Evolutionary conservation across 1,140 invertebrate species (phyloP), one percentile per base, ranked within the genome.

Genomic region (Ceratina australensis): DNA sequence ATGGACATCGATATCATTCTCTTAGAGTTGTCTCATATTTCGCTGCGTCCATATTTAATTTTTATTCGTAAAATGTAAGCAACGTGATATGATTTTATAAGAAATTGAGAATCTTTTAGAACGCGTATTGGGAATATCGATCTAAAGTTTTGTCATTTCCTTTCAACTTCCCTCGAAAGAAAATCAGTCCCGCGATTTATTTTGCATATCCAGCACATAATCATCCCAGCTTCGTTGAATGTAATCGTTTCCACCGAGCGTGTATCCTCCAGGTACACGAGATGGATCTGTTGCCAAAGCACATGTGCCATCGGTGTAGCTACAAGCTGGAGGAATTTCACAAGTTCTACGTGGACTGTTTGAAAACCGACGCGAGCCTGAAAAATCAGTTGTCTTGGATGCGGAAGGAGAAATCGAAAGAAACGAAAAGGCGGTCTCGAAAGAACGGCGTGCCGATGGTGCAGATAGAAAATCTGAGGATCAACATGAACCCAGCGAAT

Each of bases 341-440:
- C 59, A 89, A 90, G 69, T 92, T 92, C 61, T 92, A 92, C 80
- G 67, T 87, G 10, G 83, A 90, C 8, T 91, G 89, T 76, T 67
- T 90, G 24, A 91, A 87, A 49, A 90, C 90, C 8, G 91, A 92
- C 42, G 74, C 86, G 8, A 50, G 86, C 26, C 73, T 92, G 3
- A 92, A 91, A 72, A 89, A 80, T 65, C 89, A 91, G 71, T 76
- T 92, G 16, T 92, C 90, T 0, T 92, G 91, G 91, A 91, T 92
- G 90, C 80, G 71, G 2, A 84, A 84, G n/a, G 87, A 86, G 22
- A 82, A 83, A 15, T 85, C 61, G 20, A 84, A 65, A 26, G 82
- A 89, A 52, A 84, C 3, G 16, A n/a, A n/a, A n/a, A n/a, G n/a
- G n/a, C n/a, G n/a, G n/a, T n/a, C n/a, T n/a, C n/a, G n/a, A n/a